Evolutionary conservation across 2,888 invertebrate genomes (phyloP), one percentile per base, ranked within the genome.

Genomic region (Byasa hedistus): DNA sequence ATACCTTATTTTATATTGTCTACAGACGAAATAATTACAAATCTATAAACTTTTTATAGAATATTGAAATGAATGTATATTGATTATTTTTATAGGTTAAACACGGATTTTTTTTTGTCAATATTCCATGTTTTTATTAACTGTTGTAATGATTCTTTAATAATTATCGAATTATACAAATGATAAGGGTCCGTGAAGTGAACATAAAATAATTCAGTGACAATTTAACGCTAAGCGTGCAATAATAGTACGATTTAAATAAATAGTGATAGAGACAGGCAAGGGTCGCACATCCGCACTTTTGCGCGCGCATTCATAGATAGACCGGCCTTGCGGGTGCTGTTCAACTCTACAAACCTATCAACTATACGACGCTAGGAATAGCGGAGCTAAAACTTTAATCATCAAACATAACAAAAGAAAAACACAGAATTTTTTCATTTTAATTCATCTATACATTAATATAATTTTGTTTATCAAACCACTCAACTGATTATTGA

Each of bases 321-420:
- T 89, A 91, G 85, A 81, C 76, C 85, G 91, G 85, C 91, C 91
- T 91, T 90, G 89, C 83, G 77, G 72, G 82, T 85, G 88, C 85
- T 88, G 81, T 90, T 91, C 90, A 91, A 90, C 90, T 86, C 84
- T 79, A 64, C 61, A 61, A 68, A 60, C 56, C 22, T 64, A 51
- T 23, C 22, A 19, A 23, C 44, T 57, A 57, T 7, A 27, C n/a
- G 22, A 27, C 2, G 32, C 22, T 27, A 58, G 32, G 23, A 39
- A 22, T 23, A 62, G 66, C 66, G 62, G 58, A n/a, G 7, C 24
- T 12, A 5, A 48, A 48, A 48, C n/a, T 48, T 48, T n/a, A 48
- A 7, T 48, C 19, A n/a, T 48, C 7, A 48, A 39, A 15, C 15
- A 39, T 39, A 3, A 44, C 44, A 44, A 19, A 48, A 48, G n/a